Percentiles rank a stretch among this genome's conserved stretches.
These are phyloP conservation scores for Blastomussa wellsi DNA, from an alignment of 92 coral and sea anemone genomes.

Conservation along the genomic window DNA sequence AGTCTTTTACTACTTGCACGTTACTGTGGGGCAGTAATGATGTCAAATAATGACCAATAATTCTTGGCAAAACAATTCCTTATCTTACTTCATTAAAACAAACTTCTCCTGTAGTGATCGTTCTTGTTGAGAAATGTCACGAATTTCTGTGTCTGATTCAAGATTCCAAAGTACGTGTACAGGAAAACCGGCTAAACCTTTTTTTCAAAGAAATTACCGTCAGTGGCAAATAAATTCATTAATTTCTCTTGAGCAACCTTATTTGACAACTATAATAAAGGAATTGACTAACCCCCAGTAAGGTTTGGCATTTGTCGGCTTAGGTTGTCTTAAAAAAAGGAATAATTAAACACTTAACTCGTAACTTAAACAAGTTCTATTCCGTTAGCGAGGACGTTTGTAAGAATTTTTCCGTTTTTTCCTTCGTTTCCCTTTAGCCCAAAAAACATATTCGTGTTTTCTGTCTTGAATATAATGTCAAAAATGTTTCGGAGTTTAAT, in stretches of 20 bases:
- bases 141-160: not conserved
- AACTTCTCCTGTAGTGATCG: too few relatives aligned
- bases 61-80: too few relatives aligned
- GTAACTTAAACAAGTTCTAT: not conserved
- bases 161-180: not conserved
- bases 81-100: too few relatives aligned
- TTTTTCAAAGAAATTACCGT: not conserved
- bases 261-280: not conserved
- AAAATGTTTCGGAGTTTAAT: conserved; percentile 1
- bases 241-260: not conserved
- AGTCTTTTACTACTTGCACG: too few relatives aligned
- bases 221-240: not conserved
- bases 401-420: not conserved
- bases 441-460: not conserved
- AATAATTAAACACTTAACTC: not conserved
- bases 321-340: not conserved
- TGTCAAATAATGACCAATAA: too few relatives aligned
- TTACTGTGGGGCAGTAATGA: too few relatives aligned
- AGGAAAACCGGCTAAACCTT: not conserved
- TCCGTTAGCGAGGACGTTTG: not conserved
- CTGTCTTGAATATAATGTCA: not conserved
- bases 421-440: not conserved
- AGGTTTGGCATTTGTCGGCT: not conserved
- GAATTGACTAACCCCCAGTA: not conserved
- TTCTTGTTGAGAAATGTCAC: too few relatives aligned